Evolutionary conservation across 1,140 invertebrate genomes (phyloP).

Genomic region (Steinernema khuongi): DNA sequence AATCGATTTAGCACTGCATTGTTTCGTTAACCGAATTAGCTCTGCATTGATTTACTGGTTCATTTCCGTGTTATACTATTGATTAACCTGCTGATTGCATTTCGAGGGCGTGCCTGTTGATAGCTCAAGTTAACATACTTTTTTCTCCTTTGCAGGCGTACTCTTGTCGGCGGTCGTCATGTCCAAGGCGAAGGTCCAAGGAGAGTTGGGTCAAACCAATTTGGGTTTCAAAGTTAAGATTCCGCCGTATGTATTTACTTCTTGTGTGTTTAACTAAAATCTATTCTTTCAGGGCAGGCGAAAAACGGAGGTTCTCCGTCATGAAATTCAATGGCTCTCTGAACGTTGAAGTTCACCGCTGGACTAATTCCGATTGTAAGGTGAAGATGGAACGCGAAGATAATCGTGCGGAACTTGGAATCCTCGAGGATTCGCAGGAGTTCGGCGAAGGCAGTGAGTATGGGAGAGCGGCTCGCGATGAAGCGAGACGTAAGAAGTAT

Average conservation of each 20-base stretch:
- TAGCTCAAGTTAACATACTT: too few species aligned
- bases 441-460: conserved; percentile 55
- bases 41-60: too few species aligned
- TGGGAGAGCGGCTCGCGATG: conserved; percentile 53
- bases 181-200: too few species aligned
- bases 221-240: too few species aligned
- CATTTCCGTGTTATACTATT: too few species aligned
- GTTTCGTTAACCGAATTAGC: too few species aligned
- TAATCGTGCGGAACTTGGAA: conserved; percentile 37
- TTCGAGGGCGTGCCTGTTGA: too few species aligned
- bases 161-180: too few species aligned
- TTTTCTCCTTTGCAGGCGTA: too few species aligned
- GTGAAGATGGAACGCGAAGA: conserved; percentile 50
- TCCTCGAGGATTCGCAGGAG: conserved; percentile 34
- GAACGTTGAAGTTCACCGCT: conserved; percentile 42
- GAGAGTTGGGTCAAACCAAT: too few species aligned
- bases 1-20: too few species aligned
- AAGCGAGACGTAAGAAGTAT: conserved; percentile 55
- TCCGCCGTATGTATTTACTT: background rate
- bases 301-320: conserved; percentile 41
- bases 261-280: background rate
- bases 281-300: conserved; percentile 31
- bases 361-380: conserved; percentile 28
- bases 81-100: too few species aligned
- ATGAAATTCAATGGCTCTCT: conserved; percentile 53